These are phyloP conservation scores for Cyanocitta stelleri DNA, from an alignment of 2,113 vertebrate genomes.

Conservation along the genomic window DNA sequence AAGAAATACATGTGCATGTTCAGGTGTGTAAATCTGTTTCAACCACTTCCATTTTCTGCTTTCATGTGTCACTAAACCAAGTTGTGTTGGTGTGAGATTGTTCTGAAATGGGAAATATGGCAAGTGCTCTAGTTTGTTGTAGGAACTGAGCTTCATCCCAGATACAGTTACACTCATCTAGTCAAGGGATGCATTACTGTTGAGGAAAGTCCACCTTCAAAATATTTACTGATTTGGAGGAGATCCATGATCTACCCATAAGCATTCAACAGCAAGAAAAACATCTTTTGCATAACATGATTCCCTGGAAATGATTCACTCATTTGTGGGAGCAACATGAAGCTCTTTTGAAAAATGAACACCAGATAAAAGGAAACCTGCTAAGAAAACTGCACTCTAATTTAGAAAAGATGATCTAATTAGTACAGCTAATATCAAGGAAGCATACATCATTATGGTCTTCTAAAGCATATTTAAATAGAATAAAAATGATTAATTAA, in stretches of 20 bases:
- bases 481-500: slow-evolving; percentile 64
- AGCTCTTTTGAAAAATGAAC: slow-evolving; percentile 45
- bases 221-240: background rate
- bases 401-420: slow-evolving; percentile 61
- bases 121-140: background rate
- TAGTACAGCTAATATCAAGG: slow-evolving; percentile 61
- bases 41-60: background rate
- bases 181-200: background rate
- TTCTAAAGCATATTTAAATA: slow-evolving; percentile 55
- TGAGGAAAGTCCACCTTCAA: background rate
- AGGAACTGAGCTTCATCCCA: background rate
- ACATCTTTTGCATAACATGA: background rate
- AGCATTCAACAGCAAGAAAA: background rate
- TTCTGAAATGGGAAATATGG: background rate
- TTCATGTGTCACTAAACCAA: background rate
- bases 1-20: background rate
- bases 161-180: background rate
- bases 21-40: background rate
- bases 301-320: slow-evolving; percentile 58
- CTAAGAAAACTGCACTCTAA: slow-evolving; percentile 58
- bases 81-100: background rate
- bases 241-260: background rate
- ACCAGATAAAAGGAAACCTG: slow-evolving; percentile 63
- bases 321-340: slow-evolving; percentile 17
- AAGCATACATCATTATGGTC: slow-evolving; percentile 55